A percentile compares a stretch with the other conserved stretches of the same genome.
phyloP scores from a whole-genome alignment of 2,113 vertebrate species.

The Archocentrus centrarchus region DNA sequence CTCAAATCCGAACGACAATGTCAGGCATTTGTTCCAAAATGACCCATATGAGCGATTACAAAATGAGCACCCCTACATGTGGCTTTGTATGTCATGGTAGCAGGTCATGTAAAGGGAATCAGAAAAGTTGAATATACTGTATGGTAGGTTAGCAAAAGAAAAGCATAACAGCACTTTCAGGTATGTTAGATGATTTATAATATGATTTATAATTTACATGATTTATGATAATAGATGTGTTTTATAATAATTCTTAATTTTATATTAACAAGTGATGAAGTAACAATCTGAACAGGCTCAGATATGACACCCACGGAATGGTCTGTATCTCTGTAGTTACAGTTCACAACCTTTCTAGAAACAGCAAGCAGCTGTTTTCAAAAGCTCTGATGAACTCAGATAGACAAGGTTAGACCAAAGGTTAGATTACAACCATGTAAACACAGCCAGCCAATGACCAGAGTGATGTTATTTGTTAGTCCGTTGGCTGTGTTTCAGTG shows the following conservation, averaged over 20 bases:
- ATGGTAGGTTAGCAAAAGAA: not conserved
- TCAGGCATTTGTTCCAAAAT: too few relatives aligned
- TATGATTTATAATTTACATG: too few relatives aligned
- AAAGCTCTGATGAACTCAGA: not conserved
- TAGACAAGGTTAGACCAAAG: not conserved
- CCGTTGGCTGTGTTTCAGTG: not conserved
- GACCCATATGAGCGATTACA: too few relatives aligned
- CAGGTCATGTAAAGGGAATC: not conserved
- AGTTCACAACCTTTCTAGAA: not conserved
- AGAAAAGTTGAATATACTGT: not conserved
- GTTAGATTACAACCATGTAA: not conserved
- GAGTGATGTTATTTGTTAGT: not conserved
- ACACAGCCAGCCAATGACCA: not conserved
- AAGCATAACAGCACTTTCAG: not conserved
- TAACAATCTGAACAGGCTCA: not conserved
- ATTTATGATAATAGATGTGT: not conserved
- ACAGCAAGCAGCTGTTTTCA: not conserved
- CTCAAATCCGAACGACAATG: too few relatives aligned
- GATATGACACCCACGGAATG: not conserved
- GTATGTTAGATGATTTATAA: not conserved
- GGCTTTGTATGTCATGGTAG: too few relatives aligned
- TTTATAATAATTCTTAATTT: not conserved
- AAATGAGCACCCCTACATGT: too few relatives aligned
- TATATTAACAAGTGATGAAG: not conserved
- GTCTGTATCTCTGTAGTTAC: not conserved